Percentiles rank a stretch among this genome's conserved stretches.
These are phyloP conservation scores for Scaptomyza tumidula DNA, from an alignment of 2,888 invertebrate genomes.

Conservation along the genomic window DNA sequence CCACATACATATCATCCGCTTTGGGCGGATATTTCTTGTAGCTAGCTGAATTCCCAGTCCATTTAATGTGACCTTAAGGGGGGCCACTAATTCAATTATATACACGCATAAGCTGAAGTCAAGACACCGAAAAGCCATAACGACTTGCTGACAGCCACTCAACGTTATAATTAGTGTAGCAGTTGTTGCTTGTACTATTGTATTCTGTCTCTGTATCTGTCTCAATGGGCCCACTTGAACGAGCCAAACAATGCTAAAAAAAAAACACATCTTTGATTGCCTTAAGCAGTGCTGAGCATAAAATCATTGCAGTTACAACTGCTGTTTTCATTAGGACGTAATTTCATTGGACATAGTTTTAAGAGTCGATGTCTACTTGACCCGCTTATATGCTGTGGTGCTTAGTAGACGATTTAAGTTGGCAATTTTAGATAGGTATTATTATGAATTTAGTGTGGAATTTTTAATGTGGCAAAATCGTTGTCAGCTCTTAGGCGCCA, in stretches of 20 bases:
- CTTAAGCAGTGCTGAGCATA: not conserved
- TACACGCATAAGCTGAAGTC: constrained; percentile 49
- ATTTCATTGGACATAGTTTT: constrained; percentile 19
- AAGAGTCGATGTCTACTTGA: constrained; percentile 29
- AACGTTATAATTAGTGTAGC: constrained; percentile 58
- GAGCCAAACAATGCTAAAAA: constrained; percentile 18
- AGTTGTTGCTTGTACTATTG: constrained; percentile 20
- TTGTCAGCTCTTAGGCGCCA: constrained; percentile 26
- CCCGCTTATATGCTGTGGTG: constrained; percentile 29
- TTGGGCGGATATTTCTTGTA: constrained; percentile 3
- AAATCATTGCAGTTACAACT: constrained; percentile 10
- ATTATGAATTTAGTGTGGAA: not conserved
- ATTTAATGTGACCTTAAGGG: constrained; percentile 58
- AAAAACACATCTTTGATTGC: constrained; percentile 17
- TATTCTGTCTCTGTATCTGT: not conserved
- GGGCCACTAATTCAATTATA: constrained; percentile 67
- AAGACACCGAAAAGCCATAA: constrained; percentile 33
- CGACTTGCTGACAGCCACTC: constrained; percentile 41
- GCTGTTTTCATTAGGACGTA: constrained; percentile 11
- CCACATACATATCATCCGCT: constrained; percentile 6
- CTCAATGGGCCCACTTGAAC: constrained; percentile 1
- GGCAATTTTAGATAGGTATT: not conserved
- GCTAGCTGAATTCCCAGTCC: constrained; percentile 50
- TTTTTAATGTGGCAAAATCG: not conserved
- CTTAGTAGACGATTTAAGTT: constrained; percentile 14